These are phyloP conservation scores for western clawed frog (Xenopus tropicalis) DNA, from an alignment of 2,113 vertebrate genomes.

Conservation along the genomic window DNA sequence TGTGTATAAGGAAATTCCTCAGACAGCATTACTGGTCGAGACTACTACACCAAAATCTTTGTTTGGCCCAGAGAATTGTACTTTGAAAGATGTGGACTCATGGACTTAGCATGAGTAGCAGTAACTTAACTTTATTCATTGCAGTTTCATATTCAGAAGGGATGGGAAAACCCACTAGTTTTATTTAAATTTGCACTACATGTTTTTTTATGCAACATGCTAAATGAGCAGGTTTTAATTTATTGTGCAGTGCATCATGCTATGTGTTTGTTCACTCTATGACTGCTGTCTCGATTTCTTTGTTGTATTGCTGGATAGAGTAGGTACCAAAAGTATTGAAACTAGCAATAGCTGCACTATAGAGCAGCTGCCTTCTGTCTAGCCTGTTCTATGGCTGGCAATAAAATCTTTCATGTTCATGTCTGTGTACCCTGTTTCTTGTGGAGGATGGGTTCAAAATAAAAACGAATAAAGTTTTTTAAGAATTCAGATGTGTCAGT, in stretches of 20 bases:
- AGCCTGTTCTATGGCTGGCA: background rate
- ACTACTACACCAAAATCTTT: background rate
- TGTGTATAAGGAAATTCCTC: background rate
- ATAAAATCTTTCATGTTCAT: background rate
- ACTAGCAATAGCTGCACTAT: background rate
- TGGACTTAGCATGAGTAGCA: background rate
- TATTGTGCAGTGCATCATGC: conserved; percentile 22
- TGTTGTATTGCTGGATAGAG: conserved; percentile 1
- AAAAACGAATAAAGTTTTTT: conserved; percentile 23
- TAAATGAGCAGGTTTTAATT: conserved; percentile 23
- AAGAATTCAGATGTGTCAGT: background rate
- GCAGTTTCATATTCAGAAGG: background rate
- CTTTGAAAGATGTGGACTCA: background rate
- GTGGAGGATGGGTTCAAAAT: background rate
- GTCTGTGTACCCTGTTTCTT: background rate
- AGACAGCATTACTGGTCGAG: background rate
- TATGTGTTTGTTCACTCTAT: conserved; percentile 11
- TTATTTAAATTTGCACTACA: conserved; percentile 8
- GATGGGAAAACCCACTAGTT: conserved; percentile 2
- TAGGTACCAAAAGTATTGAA: background rate
- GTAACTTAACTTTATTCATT: background rate
- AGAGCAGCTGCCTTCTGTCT: background rate
- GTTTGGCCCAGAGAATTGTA: background rate
- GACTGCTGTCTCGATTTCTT: background rate
- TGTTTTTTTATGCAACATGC: background rate